A percentile compares a stretch with the other conserved stretches of the same genome.
Conservation (phyloP, 2,113 vertebrate species). For the Oenanthe oenanthe region DNA sequence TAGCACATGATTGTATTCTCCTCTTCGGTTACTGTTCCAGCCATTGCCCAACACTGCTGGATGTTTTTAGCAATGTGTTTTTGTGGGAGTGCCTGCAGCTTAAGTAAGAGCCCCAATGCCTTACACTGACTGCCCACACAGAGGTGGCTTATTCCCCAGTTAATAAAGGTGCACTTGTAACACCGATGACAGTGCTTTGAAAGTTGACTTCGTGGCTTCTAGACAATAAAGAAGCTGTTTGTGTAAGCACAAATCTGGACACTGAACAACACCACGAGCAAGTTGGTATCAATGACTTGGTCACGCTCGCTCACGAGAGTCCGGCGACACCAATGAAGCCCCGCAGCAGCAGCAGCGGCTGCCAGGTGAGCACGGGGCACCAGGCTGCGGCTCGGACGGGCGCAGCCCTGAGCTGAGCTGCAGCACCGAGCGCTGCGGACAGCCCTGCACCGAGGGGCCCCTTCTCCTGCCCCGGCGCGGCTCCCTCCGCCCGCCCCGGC, state of each 20-base stretch:
- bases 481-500: neutral
- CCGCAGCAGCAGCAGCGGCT: neutral
- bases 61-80: constrained; percentile 3
- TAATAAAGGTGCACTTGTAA: neutral
- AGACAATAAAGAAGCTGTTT: neutral
- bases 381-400: neutral
- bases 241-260: neutral
- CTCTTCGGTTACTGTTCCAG: neutral
- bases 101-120: neutral
- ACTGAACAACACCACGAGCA: fast-evolving
- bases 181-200: neutral
- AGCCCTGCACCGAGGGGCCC: fast-evolving
- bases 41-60: neutral
- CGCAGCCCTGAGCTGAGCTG: neutral
- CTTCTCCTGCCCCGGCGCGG: fast-evolving
- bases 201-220: neutral
- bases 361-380: too few relatives aligned
- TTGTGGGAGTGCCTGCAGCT: neutral
- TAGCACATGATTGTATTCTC: neutral
- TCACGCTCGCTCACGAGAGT: neutral
- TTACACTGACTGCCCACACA: fast-evolving
- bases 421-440: fast-evolving
- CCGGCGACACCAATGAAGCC: fast-evolving
- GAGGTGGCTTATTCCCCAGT: neutral
- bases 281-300: fast-evolving